phyloP scores from a whole-genome alignment of 2,113 vertebrate species.

The Bufo gargarizans region DNA sequence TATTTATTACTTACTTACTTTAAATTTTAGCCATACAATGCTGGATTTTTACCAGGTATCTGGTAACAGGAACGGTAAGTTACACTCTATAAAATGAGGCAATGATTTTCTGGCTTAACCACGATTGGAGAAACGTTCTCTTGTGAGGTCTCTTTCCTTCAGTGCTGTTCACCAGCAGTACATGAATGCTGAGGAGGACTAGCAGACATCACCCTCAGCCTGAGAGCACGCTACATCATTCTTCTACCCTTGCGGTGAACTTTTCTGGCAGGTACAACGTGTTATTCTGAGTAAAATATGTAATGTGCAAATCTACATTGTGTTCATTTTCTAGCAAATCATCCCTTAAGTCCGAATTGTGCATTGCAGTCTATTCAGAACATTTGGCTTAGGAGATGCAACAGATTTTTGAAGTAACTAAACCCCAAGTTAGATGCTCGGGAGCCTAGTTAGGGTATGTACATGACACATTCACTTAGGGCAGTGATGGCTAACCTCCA shows the following conservation, averaged over 20 bases:
- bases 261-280: slow-evolving; percentile 1
- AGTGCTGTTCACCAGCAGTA: not conserved
- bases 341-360: not conserved
- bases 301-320: not conserved
- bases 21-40: not conserved
- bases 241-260: not conserved
- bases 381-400: not conserved
- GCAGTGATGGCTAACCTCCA: too few relatives aligned
- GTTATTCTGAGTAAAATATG: not conserved
- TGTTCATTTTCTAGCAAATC: not conserved
- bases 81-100: not conserved
- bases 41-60: not conserved
- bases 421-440: not conserved
- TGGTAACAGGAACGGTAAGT: not conserved
- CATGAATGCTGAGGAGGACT: not conserved
- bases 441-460: too few relatives aligned
- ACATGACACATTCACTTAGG: too few relatives aligned
- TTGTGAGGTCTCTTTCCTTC: not conserved
- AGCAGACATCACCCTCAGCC: not conserved
- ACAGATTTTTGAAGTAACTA: not conserved
- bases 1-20: too few relatives aligned
- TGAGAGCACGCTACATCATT: not conserved
- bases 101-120: not conserved
- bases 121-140: not conserved
- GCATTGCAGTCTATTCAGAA: not conserved